Conservation (phyloP, 1,140 invertebrate genomes). For the Lucilia cuprina region DNA sequence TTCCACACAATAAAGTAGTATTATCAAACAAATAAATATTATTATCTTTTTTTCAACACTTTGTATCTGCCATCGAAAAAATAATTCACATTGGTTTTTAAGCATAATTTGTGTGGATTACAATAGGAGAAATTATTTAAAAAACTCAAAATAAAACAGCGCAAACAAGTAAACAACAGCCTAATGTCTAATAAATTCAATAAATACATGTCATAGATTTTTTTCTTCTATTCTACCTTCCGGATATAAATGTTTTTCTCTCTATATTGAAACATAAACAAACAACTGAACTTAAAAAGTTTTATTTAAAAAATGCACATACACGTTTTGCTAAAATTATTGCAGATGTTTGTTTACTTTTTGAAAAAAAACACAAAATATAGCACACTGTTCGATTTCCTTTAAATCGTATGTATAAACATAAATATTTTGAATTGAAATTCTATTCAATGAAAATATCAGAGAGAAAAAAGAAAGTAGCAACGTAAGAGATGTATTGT, state of each 20-base stretch:
- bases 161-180: not conserved
- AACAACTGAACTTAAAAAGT: not conserved
- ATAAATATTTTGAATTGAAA: not conserved
- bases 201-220: not conserved
- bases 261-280: not conserved
- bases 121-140: not conserved
- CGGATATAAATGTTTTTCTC: not conserved
- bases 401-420: not conserved
- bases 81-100: not conserved
- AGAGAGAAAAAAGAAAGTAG: no score
- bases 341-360: not conserved
- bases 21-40: not conserved
- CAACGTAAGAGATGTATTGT: not conserved
- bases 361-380: not conserved
- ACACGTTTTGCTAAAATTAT: conserved; percentile 7
- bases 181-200: conserved; percentile 1
- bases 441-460: not conserved
- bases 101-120: not conserved
- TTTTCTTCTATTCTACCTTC: not conserved
- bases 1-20: not conserved
- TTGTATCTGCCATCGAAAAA: not conserved
- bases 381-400: not conserved
- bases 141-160: not conserved
- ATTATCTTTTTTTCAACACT: not conserved
- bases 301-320: conserved; percentile 10